Evolutionary conservation across 1,140 invertebrate species (phyloP), one percentile per base, ranked within the genome.

Genomic region (Cheumatopsyche charites): DNA sequence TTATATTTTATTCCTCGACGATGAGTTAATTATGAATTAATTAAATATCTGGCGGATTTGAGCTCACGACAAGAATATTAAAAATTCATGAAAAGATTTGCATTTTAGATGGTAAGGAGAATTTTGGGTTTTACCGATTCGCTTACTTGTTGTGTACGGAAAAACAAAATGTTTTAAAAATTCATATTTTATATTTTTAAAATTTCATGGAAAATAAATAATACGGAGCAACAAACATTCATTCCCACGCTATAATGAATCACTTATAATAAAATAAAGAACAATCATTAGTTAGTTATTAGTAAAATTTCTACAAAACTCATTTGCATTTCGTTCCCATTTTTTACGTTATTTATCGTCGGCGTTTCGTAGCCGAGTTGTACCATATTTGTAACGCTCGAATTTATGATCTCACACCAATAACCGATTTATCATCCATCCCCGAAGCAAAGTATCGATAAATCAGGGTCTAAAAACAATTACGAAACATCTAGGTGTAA

Each of bases 341-440:
- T 21, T 21, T 62, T 62, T 13, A n/a, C 17, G 42, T 63, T 42
- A 42, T 63, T 63, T 63, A 42, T 42, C 29, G 19, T 43, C 23
- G 58, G 25, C 26, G 26, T 21, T 29, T 62, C 58, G 58, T 29
- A 63, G 62, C 26, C 41, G 42, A 41, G n/a, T 42, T 42, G 36
- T 63, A 63, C 41, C 62, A 63, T 63, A 41, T 63, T 63, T 63
- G 36, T 63, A 29, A 25, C 62, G 15, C 13, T 17, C n/a, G 36
- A 47, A 66, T 66, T 58, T 68, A 68, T 68, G 47, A 68, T 68
- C 62, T 63, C 26, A 55, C 49, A 55, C 49, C 49, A 68, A 29
- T 47, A 55, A 66, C 42, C 63, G 21, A 66, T 66, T 66, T 66
- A 68, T 66, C 63, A 66, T 66, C 15, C 66, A 55, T 58, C 26